Conservation (phyloP, 92 coral and sea anemone genomes). For the Palythoa grandiflora region DNA sequence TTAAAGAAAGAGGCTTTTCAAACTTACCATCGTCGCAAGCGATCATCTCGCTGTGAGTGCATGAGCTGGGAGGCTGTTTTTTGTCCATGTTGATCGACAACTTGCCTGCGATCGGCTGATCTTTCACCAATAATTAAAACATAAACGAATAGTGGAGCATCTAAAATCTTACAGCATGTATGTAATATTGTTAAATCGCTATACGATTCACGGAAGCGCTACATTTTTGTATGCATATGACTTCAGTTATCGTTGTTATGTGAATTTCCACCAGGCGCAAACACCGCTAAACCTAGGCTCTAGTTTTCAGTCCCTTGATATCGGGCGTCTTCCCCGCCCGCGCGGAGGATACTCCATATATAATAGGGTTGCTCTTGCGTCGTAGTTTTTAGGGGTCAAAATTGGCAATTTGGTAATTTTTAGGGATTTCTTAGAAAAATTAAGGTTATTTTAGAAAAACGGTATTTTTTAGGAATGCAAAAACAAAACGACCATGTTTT, state of each 20-base stretch:
- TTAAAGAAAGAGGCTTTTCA: not conserved
- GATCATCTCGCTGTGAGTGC: not conserved
- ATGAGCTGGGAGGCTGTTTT: not conserved
- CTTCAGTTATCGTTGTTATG: slow-evolving; percentile 27
- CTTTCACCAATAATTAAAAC: no score
- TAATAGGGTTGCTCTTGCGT: no score
- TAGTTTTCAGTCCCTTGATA: slow-evolving; percentile 16
- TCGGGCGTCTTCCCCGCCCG: no score
- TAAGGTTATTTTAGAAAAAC: no score
- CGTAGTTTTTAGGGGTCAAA: no score
- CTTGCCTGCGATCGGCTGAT: no score
- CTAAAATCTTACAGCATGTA: not conserved
- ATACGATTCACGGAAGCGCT: not conserved
- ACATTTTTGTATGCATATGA: not conserved
- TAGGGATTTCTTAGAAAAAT: no score
- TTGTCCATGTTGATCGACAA: not conserved
- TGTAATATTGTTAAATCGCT: not conserved
- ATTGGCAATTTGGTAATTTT: no score
- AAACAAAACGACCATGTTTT: no score
- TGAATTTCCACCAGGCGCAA: slow-evolving; percentile 22
- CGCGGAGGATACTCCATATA: no score
- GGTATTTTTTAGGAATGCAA: no score
- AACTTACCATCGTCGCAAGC: not conserved
- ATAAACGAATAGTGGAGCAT: no score
- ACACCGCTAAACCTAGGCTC: not conserved